phyloP scores from a whole-genome alignment of 1,140 invertebrate species.

The Vanessa atalanta region DNA sequence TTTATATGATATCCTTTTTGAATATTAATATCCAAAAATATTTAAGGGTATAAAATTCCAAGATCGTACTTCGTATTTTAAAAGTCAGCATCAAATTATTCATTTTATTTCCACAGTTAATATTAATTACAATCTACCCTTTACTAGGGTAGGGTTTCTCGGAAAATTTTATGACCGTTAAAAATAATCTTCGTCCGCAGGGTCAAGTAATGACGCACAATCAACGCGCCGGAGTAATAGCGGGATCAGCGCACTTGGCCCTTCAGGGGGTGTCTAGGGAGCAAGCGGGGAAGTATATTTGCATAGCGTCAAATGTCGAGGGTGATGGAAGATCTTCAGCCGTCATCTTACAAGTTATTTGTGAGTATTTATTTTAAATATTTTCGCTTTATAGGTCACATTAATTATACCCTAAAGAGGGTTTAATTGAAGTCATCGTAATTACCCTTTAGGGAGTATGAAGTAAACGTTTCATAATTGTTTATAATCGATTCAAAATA shows the following conservation, averaged over 20 bases:
- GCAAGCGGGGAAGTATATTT: conserved; percentile 91
- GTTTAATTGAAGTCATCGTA: background rate
- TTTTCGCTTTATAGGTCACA: background rate
- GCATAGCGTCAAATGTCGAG: conserved; percentile 92
- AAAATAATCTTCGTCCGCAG: conserved; percentile 76
- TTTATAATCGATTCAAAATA: too few species aligned
- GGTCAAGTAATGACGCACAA: conserved; percentile 90
- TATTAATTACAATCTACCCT: conserved; percentile 26
- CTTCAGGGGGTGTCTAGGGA: conserved; percentile 88
- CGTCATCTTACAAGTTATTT: conserved; percentile 91
- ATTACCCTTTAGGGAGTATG: too few species aligned
- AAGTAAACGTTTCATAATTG: too few species aligned
- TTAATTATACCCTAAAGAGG: too few species aligned
- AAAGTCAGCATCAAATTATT: conserved; percentile 9
- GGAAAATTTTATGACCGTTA: conserved; percentile 24
- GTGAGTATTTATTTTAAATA: conserved; percentile 83
- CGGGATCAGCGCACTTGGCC: conserved; percentile 89
- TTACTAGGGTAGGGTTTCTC: conserved; percentile 8
- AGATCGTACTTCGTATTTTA: background rate
- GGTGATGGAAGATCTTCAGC: conserved; percentile 90
- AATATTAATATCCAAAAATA: too few species aligned
- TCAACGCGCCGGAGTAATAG: conserved; percentile 90
- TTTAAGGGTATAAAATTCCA: too few species aligned
- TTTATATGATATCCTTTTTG: too few species aligned
- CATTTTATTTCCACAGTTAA: conserved; percentile 20